These are phyloP conservation scores for Azemiops feae DNA, from an alignment of 2,113 vertebrate species.

Conservation along the genomic window DNA sequence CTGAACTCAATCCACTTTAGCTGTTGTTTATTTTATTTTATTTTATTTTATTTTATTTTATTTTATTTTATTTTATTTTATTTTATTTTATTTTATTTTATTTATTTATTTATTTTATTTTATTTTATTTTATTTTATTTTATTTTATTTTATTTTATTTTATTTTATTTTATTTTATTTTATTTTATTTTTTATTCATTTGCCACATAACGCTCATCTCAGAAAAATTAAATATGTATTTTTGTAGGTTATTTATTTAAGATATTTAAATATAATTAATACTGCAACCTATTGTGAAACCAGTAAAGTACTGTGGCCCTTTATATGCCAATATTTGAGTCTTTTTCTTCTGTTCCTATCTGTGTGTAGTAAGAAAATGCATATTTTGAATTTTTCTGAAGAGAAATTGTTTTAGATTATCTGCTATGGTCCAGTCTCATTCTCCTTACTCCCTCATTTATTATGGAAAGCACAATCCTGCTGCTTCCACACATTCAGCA, in stretches of 20 bases:
- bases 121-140: not conserved
- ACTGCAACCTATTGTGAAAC: not conserved
- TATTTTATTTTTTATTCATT: not conserved
- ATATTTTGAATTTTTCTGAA: too few relatives aligned
- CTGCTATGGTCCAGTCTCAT: not conserved
- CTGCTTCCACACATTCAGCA: not conserved
- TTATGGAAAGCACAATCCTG: not conserved
- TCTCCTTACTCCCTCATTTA: not conserved
- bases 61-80: not conserved
- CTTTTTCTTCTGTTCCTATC: not conserved
- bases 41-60: not conserved
- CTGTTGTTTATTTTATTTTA: constrained; percentile 24
- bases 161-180: not conserved
- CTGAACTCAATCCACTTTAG: not conserved
- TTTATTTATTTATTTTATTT: too few relatives aligned
- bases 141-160: not conserved
- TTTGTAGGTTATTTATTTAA: not conserved
- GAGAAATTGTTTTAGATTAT: not conserved
- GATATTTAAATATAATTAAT: not conserved
- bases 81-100: too few relatives aligned
- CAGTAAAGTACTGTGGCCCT: not conserved
- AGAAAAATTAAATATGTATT: not conserved
- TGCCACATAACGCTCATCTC: not conserved
- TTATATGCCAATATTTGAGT: not conserved
- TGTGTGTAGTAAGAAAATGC: too few relatives aligned